Conservation (phyloP, 2,113 vertebrate genomes). For the Alces alces region DNA sequence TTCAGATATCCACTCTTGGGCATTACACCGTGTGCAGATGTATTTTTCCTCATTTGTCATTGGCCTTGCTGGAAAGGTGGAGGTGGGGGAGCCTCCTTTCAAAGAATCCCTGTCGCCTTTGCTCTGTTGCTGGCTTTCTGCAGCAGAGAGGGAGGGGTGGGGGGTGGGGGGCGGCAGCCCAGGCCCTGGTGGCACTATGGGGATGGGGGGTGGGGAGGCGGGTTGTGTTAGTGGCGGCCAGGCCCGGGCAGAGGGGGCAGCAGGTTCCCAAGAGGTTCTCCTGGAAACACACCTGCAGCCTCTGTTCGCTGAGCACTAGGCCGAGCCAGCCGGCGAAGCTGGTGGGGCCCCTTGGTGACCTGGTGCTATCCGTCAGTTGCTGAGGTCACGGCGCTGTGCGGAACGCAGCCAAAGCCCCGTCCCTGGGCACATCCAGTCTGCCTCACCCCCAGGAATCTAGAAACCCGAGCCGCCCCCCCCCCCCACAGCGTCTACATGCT, state of each 20-base stretch:
- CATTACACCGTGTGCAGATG: not conserved
- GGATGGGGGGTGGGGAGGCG: not conserved
- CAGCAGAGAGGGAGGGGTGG: not conserved
- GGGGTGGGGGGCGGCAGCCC: accelerated
- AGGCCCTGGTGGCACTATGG: accelerated
- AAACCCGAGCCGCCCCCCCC: not conserved
- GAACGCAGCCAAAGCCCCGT: not conserved
- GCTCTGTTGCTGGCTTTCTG: not conserved
- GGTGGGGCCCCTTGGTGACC: not conserved
- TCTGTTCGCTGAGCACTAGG: not conserved
- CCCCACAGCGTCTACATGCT: not conserved
- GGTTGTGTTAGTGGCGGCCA: accelerated
- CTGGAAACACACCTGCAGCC: not conserved
- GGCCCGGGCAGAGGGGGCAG: not conserved
- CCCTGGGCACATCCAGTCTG: not conserved
- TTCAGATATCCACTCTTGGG: not conserved
- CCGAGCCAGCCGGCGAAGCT: not conserved
- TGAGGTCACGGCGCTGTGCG: not conserved
- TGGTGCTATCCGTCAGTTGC: not conserved
- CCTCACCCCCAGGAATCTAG: not conserved
- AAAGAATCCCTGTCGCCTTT: not conserved
- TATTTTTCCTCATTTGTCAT: not conserved
- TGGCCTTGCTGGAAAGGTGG: not conserved
- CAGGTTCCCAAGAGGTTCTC: not conserved
- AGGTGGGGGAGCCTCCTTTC: not conserved